A percentile compares a stretch with the other conserved stretches of the same genome.
phyloP scores from a whole-genome alignment of 2,797 vertebrate species.

The Varecia variegata region DNA sequence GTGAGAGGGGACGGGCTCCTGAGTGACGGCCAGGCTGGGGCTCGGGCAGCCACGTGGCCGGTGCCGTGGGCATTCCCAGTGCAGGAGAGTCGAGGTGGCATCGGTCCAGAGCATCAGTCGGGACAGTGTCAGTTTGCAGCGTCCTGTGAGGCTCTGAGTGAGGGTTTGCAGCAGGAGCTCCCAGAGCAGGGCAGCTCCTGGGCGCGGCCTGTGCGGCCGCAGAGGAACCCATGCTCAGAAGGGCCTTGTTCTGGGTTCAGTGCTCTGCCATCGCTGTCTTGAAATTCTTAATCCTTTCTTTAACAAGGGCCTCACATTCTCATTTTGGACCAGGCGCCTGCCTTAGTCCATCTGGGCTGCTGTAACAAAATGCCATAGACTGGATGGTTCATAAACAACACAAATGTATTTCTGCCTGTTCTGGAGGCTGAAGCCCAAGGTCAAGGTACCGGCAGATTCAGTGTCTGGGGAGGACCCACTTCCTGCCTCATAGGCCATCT shows the following conservation, averaged over 20 bases:
- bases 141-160: background rate
- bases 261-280: background rate
- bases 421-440: background rate
- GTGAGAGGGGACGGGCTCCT: background rate
- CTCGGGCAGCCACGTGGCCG: background rate
- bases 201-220: fast-evolving
- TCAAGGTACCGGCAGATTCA: too few relatives aligned
- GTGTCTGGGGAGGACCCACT: too few relatives aligned
- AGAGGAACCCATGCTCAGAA: fast-evolving
- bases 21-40: background rate
- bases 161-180: background rate
- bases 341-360: background rate
- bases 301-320: background rate
- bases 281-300: background rate
- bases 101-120: background rate
- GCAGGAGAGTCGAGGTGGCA: background rate
- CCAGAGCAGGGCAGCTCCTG: background rate
- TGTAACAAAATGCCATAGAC: background rate
- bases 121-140: background rate
- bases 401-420: background rate
- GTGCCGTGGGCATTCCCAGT: background rate
- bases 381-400: background rate
- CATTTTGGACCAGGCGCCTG: background rate
- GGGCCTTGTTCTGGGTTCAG: background rate
- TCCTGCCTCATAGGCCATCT: too few relatives aligned